These are phyloP conservation scores for Drosophila flavopinicola DNA, from an alignment of 2,888 invertebrate genomes.

Conservation along the genomic window DNA sequence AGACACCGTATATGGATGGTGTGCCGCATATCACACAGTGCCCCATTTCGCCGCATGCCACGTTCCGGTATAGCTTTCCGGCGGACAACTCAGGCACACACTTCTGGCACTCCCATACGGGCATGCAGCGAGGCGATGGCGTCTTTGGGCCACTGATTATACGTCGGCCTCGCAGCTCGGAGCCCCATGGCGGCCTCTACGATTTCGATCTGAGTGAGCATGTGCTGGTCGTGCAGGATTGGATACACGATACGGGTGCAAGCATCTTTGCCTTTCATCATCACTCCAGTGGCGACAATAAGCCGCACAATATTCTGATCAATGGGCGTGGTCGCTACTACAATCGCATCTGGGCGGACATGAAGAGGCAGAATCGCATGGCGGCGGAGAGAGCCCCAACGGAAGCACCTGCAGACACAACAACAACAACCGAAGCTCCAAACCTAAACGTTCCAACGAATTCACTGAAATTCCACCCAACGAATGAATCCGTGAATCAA, in stretches of 20 bases:
- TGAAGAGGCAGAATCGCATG: conserved; percentile 44
- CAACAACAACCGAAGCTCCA: neutral
- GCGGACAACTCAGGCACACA: conserved; percentile 92
- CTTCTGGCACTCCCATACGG: conserved; percentile 93
- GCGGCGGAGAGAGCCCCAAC: conserved; percentile 5
- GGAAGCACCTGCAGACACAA: neutral
- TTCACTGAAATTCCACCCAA: neutral
- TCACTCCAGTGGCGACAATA: conserved; percentile 92
- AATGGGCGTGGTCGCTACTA: conserved; percentile 90
- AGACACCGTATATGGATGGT: conserved; percentile 94
- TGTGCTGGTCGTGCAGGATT: conserved; percentile 91
- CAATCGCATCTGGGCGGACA: conserved; percentile 76
- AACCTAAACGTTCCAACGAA: neutral
- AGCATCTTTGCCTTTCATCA: conserved; percentile 93
- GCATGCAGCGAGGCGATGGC: conserved; percentile 94
- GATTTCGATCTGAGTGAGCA: conserved; percentile 91
- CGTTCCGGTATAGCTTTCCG: conserved; percentile 90
- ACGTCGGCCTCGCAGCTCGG: conserved; percentile 87
- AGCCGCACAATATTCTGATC: conserved; percentile 91
- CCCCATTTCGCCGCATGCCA: conserved; percentile 90
- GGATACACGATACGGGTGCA: conserved; percentile 90
- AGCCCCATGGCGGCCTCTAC: conserved; percentile 89
- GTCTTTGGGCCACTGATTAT: conserved; percentile 92
- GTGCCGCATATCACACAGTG: conserved; percentile 94
- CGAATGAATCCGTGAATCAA: neutral